A percentile compares a stretch with the other conserved stretches of the same genome.
Conservation (phyloP, 2,113 vertebrate species). For the Bubalus kerabau region DNA sequence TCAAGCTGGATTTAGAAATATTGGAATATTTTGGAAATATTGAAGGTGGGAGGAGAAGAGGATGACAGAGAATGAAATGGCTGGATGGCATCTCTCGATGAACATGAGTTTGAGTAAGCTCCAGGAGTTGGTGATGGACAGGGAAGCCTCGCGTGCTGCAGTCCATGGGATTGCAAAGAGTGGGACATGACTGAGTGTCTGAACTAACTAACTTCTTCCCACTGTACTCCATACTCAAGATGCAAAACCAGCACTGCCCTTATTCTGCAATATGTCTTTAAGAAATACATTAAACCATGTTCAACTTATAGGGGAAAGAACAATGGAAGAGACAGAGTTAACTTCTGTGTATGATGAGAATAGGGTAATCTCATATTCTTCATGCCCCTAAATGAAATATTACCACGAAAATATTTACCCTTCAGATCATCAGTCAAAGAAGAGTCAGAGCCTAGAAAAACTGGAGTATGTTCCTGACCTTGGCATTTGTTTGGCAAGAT, state of each 20-base stretch:
- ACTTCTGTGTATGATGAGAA: background rate
- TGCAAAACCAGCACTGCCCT: background rate
- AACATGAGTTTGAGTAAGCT: background rate
- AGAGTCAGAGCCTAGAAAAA: constrained; percentile 17
- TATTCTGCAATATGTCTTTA: background rate
- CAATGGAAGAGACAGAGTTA: background rate
- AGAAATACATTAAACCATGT: background rate
- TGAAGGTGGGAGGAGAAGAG: background rate
- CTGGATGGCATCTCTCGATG: background rate
- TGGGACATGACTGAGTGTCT: background rate
- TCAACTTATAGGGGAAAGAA: background rate
- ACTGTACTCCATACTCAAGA: background rate
- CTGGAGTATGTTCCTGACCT: background rate
- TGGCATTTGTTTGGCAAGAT: constrained; percentile 52
- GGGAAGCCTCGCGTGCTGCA: background rate
- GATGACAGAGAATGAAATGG: background rate
- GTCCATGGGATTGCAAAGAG: background rate
- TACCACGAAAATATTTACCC: constrained; percentile 20
- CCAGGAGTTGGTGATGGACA: background rate
- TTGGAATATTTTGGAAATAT: background rate
- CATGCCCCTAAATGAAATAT: background rate
- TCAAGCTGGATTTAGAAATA: background rate
- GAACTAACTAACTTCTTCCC: background rate
- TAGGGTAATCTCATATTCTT: background rate
- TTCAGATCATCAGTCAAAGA: background rate